These are phyloP conservation scores for Aradophagus sp. DNA, from an alignment of 1,140 invertebrate genomes.

Conservation along the genomic window DNA sequence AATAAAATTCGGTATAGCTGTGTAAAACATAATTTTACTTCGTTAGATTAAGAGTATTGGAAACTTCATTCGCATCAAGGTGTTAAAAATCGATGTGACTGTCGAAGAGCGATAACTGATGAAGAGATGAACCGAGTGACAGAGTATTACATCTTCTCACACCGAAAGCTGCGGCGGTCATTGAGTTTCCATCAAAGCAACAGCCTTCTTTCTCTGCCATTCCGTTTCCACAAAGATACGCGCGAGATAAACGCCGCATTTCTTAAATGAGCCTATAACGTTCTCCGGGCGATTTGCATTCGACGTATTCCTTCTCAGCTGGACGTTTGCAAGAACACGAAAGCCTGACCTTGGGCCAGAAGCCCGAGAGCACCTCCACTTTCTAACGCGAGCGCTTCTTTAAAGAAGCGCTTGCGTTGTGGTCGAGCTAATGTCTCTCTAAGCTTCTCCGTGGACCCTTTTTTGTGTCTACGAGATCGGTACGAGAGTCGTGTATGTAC, in stretches of 20 bases:
- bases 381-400: conserved; percentile 51
- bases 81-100: no score
- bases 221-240: conserved; percentile 34
- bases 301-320: conserved; percentile 54
- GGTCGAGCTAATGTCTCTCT: no score
- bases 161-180: conserved; percentile 23
- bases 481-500: no score
- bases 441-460: conserved; percentile 44
- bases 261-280: conserved; percentile 49
- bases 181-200: conserved; percentile 25
- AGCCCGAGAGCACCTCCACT: conserved; percentile 48
- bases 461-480: conserved; percentile 48
- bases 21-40: no score
- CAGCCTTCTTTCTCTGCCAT: conserved; percentile 17
- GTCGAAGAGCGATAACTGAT: background rate
- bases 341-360: conserved; percentile 54
- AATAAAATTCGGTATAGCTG: no score
- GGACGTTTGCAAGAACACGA: conserved; percentile 50
- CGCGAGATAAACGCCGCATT: conserved; percentile 42
- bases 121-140: background rate
- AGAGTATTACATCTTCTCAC: conserved; percentile 31
- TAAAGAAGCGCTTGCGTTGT: conserved; percentile 45
- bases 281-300: conserved; percentile 56
- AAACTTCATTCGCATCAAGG: no score
- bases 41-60: no score